phyloP scores from a whole-genome alignment of 2,797 vertebrate species.

The Lagocephalus sceleratus region DNA sequence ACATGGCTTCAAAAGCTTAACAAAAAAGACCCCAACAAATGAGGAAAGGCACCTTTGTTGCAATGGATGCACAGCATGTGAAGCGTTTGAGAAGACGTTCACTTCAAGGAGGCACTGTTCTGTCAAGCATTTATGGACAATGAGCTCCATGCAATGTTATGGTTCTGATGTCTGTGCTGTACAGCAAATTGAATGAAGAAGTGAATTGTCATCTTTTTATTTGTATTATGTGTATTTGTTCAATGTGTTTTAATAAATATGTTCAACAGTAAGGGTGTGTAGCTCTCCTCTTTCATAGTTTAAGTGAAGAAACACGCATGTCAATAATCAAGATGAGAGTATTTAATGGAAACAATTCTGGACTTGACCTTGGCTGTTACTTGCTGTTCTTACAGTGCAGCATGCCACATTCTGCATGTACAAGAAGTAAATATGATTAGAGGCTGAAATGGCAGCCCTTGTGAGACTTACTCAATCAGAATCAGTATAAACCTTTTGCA shows the following conservation, averaged over 20 bases:
- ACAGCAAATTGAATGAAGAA: constrained; percentile 72
- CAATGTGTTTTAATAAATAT: constrained; percentile 98
- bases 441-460: too few relatives aligned
- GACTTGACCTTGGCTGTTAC: neutral
- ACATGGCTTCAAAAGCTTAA: constrained; percentile 80
- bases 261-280: constrained; percentile 75
- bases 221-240: constrained; percentile 92
- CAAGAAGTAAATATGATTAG: too few relatives aligned
- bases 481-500: too few relatives aligned
- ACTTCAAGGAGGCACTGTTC: constrained; percentile 50
- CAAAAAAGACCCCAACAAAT: constrained; percentile 73
- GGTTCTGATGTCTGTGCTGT: constrained; percentile 71
- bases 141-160: constrained; percentile 65
- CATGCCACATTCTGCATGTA: too few relatives aligned
- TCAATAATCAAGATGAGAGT: constrained; percentile 7
- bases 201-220: constrained; percentile 81
- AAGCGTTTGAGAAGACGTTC: constrained; percentile 62
- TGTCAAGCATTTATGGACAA: constrained; percentile 65
- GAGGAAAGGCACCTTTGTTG: constrained; percentile 72
- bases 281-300: neutral
- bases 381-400: too few relatives aligned
- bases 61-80: constrained; percentile 75
- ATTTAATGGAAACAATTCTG: neutral
- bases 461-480: too few relatives aligned
- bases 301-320: neutral